phyloP scores from a whole-genome alignment of 1,140 invertebrate species.

The Cryptotermes secundus region DNA sequence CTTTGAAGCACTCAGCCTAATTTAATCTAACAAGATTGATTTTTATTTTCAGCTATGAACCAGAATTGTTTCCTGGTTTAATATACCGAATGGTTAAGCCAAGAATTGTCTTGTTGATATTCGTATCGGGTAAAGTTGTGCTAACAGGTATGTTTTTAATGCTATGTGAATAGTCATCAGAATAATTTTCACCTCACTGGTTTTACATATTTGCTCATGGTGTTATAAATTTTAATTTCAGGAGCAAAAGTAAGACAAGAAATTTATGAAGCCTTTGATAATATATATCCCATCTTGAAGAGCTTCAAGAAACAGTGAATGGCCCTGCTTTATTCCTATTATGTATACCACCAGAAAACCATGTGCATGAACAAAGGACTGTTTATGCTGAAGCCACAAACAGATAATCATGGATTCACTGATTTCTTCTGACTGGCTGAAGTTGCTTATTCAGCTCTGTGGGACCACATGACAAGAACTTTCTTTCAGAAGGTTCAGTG shows the following conservation, averaged over 20 bases:
- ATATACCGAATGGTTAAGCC: constrained; percentile 99
- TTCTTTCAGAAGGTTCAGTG: neutral
- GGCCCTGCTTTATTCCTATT: neutral
- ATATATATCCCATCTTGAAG: constrained; percentile 99
- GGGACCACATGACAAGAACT: neutral
- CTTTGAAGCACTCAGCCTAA: neutral
- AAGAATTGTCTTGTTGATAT: constrained; percentile 97
- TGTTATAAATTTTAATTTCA: constrained; percentile 48
- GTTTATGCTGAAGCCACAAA: neutral
- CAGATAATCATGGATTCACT: neutral
- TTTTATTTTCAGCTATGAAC: constrained; percentile 68
- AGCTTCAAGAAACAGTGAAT: constrained; percentile 89
- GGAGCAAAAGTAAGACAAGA: constrained; percentile 97
- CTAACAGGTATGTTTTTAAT: constrained; percentile 69
- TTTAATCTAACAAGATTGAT: constrained; percentile 30
- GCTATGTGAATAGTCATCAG: neutral
- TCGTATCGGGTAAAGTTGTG: constrained; percentile 98
- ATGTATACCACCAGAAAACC: neutral
- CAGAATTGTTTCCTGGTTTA: constrained; percentile 94
- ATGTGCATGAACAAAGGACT: neutral
- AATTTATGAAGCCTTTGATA: constrained; percentile 99
- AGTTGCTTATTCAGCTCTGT: neutral
- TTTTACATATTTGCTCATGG: constrained; percentile 38
- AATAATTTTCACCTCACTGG: neutral
- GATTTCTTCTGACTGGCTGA: neutral